Conservation (phyloP, 2,888 invertebrate genomes). For the Cheilosia scutellata region DNA sequence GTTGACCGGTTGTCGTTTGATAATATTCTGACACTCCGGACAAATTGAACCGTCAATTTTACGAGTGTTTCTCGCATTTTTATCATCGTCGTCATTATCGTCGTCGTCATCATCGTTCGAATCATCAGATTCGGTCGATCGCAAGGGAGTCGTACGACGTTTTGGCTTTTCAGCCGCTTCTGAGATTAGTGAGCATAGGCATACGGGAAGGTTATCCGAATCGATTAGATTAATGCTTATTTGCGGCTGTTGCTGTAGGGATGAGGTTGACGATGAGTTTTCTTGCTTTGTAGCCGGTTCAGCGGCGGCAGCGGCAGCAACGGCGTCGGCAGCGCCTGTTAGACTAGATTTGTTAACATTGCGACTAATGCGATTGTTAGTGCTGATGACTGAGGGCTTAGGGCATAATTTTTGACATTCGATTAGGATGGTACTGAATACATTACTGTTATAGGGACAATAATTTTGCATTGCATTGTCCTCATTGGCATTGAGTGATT, state of each 20-base stretch:
- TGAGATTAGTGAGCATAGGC: constrained; percentile 80
- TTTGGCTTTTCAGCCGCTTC: constrained; percentile 61
- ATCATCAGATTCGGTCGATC: constrained; percentile 67
- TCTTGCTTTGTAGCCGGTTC: constrained; percentile 46
- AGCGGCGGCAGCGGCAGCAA: constrained; percentile 22
- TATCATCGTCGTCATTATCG: constrained; percentile 14
- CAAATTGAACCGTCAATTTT: constrained; percentile 79
- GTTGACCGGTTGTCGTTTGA: constrained; percentile 79
- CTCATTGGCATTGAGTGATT: constrained; percentile 74
- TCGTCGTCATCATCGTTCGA: constrained; percentile 41
- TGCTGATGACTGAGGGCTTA: constrained; percentile 74
- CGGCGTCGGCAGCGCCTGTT: constrained; percentile 43
- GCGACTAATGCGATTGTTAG: constrained; percentile 67
- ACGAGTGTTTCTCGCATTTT: constrained; percentile 33
- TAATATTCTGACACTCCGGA: constrained; percentile 81
- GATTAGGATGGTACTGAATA: constrained; percentile 77
- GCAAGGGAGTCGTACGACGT: constrained; percentile 62
- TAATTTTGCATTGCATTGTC: constrained; percentile 74
- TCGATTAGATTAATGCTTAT: constrained; percentile 85
- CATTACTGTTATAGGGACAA: constrained; percentile 78
- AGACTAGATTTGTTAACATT: constrained; percentile 73
- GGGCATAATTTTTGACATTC: constrained; percentile 78
- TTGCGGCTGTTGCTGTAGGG: constrained; percentile 77
- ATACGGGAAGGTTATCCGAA: constrained; percentile 84
- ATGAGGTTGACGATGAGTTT: constrained; percentile 61